Conservation (phyloP, 2,888 invertebrate genomes). For the Diadromus collaris region DNA sequence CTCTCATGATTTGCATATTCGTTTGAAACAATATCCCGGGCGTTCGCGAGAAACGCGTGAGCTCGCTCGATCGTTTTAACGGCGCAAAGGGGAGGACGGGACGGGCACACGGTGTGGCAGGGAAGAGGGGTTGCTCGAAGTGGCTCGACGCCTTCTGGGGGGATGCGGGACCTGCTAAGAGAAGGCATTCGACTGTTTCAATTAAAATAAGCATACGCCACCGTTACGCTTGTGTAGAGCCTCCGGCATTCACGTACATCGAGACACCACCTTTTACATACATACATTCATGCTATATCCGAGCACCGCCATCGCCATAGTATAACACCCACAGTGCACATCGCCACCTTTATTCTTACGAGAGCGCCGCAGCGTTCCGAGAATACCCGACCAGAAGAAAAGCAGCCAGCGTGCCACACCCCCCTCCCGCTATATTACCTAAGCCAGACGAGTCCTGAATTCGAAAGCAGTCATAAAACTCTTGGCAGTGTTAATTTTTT, state of each 20-base stretch:
- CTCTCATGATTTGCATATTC: slow-evolving; percentile 79
- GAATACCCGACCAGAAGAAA: slow-evolving; percentile 36
- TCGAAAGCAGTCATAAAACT: slow-evolving; percentile 75
- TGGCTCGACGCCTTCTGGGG: slow-evolving; percentile 44
- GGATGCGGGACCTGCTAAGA: slow-evolving; percentile 55
- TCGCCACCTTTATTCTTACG: slow-evolving; percentile 57
- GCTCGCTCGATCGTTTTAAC: slow-evolving; percentile 72
- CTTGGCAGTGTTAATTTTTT: slow-evolving; percentile 71
- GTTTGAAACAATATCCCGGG: slow-evolving; percentile 79
- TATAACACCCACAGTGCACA: slow-evolving; percentile 48
- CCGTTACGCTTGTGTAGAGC: slow-evolving; percentile 49
- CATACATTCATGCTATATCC: slow-evolving; percentile 24
- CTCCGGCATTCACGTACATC: slow-evolving; percentile 39
- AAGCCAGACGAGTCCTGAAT: slow-evolving; percentile 76
- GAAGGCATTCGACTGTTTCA: slow-evolving; percentile 74
- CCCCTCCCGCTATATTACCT: slow-evolving; percentile 74
- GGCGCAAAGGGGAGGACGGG: slow-evolving; percentile 46
- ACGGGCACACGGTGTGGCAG: slow-evolving; percentile 50
- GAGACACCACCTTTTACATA: neutral
- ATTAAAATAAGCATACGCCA: slow-evolving; percentile 77
- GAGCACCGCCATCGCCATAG: slow-evolving; percentile 34
- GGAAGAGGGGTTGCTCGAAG: slow-evolving; percentile 60
- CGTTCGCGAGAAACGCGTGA: slow-evolving; percentile 61
- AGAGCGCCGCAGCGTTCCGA: slow-evolving; percentile 45
- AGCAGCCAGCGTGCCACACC: slow-evolving; percentile 46